phyloP scores from a whole-genome alignment of 2,113 vertebrate species.

The Semnornis frantzii region DNA sequence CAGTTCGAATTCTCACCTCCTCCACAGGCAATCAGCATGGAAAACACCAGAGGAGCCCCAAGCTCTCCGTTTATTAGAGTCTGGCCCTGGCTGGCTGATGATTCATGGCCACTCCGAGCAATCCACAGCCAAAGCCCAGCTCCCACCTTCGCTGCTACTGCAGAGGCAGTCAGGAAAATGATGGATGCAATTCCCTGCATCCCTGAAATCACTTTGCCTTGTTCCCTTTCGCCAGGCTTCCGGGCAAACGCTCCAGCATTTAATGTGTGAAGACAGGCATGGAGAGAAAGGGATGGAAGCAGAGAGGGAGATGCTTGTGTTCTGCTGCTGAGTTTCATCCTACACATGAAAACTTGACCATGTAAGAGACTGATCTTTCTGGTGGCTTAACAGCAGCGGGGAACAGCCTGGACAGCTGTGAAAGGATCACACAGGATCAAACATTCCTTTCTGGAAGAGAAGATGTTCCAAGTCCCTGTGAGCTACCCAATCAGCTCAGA shows the following conservation, averaged over 20 bases:
- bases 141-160: not conserved
- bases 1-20: conserved; percentile 51
- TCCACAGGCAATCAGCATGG: conserved; percentile 39
- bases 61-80: not conserved
- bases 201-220: not conserved
- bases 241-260: not conserved
- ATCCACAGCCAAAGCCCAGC: not conserved
- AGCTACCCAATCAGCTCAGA: not conserved
- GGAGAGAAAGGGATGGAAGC: not conserved
- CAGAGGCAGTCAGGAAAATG: not conserved
- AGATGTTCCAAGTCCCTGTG: not conserved
- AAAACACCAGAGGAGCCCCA: not conserved
- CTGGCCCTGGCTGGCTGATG: not conserved
- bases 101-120: not conserved
- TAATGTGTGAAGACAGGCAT: not conserved
- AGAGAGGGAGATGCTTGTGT: not conserved
- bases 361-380: no score
- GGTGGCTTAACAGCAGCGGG: not conserved
- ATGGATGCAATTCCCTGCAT: not conserved
- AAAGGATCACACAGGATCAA: not conserved
- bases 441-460: not conserved
- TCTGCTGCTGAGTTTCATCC: not conserved
- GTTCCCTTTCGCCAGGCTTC: not conserved
- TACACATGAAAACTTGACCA: accelerated
- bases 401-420: not conserved